phyloP scores from a whole-genome alignment of 2,113 vertebrate genomes.

The Takifugu flavidus region DNA sequence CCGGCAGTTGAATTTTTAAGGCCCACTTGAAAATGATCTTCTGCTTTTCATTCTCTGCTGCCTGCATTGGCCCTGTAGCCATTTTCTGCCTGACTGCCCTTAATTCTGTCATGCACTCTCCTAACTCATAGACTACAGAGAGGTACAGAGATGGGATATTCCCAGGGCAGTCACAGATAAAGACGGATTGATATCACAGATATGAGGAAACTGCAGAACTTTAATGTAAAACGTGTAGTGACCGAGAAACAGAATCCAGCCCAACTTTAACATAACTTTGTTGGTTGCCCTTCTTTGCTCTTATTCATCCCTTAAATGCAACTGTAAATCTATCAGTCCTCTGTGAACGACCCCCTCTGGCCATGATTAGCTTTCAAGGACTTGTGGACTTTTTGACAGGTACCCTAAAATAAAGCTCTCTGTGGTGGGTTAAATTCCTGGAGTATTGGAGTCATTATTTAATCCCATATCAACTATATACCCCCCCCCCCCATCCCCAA shows the following conservation, averaged over 20 bases:
- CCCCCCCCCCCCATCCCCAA: too few relatives aligned
- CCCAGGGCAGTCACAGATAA: constrained; percentile 40
- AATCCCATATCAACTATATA: too few relatives aligned
- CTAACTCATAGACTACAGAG: constrained; percentile 28
- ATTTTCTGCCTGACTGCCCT: constrained; percentile 73
- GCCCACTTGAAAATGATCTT: constrained; percentile 62
- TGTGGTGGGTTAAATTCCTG: too few relatives aligned
- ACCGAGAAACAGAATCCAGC: constrained; percentile 24
- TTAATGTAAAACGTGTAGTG: constrained; percentile 23
- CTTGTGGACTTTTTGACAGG: too few relatives aligned
- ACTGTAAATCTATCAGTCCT: not conserved
- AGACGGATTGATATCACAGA: constrained; percentile 35
- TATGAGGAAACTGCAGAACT: constrained; percentile 33
- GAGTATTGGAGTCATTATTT: too few relatives aligned
- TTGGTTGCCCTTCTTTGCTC: not conserved
- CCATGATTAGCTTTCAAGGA: too few relatives aligned
- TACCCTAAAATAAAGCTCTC: too few relatives aligned
- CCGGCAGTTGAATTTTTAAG: constrained; percentile 57
- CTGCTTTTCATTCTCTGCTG: constrained; percentile 47
- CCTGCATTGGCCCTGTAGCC: constrained; percentile 52
- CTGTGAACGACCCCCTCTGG: too few relatives aligned
- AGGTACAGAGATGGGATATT: constrained; percentile 44
- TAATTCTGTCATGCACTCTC: constrained; percentile 56
- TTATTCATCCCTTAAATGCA: not conserved
- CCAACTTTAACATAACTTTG: constrained; percentile 9